phyloP scores from a whole-genome alignment of 2,888 invertebrate genomes.

The Drosophila macrospina region DNA sequence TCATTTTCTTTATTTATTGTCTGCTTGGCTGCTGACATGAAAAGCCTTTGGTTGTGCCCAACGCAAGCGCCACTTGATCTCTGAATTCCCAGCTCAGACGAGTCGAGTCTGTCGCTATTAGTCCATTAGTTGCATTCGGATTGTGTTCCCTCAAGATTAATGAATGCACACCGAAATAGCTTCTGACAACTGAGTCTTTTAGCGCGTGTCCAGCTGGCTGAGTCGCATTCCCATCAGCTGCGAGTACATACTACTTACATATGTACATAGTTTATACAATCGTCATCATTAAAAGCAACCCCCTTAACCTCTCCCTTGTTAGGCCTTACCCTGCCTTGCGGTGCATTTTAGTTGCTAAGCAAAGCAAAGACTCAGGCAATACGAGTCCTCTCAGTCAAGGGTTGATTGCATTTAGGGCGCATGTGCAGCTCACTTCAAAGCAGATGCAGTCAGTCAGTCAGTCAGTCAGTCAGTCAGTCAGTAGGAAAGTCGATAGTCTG shows the following conservation, averaged over 20 bases:
- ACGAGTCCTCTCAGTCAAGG: conserved; percentile 11
- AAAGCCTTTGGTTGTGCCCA: conserved; percentile 47
- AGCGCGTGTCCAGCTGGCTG: conserved; percentile 23
- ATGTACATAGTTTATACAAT: background rate
- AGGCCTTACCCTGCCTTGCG: background rate
- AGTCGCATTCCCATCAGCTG: conserved; percentile 21
- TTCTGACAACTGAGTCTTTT: conserved; percentile 15
- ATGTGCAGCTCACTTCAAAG: conserved; percentile 19
- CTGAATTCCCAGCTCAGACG: conserved; percentile 9
- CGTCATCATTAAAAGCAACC: conserved; percentile 12
- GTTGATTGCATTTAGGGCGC: conserved; percentile 36
- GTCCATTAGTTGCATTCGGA: conserved; percentile 28
- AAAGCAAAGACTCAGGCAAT: background rate
- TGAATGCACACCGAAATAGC: conserved; percentile 30
- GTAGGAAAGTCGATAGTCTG: conserved; percentile 32
- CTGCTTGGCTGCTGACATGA: conserved; percentile 52
- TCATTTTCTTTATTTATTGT: conserved; percentile 43
- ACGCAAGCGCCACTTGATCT: conserved; percentile 51
- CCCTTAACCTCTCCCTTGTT: conserved; percentile 4
- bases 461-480: too few species aligned
- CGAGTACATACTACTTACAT: conserved; percentile 4
- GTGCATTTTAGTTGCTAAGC: conserved; percentile 12
- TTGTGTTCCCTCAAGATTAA: conserved; percentile 19
- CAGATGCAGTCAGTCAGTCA: conserved; percentile 31
- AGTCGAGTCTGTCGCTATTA: conserved; percentile 48